phyloP scores from a whole-genome alignment of 1,140 invertebrate species.

The Papilio polyxenes region DNA sequence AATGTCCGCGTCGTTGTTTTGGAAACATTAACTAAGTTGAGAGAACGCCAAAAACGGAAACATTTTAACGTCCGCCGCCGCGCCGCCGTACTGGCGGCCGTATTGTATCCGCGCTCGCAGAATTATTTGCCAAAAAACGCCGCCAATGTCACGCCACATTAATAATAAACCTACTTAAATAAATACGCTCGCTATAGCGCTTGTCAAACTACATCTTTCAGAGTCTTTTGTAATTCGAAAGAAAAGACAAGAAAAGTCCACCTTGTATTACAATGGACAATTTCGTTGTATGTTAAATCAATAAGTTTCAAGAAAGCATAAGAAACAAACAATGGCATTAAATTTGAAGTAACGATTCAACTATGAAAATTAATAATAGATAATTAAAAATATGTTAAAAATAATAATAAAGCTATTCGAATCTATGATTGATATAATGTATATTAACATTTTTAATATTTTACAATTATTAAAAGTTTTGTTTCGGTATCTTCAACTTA shows the following conservation, averaged over 20 bases:
- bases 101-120: slow-evolving; percentile 60
- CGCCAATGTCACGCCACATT: slow-evolving; percentile 37
- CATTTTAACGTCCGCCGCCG: slow-evolving; percentile 65
- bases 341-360: no score
- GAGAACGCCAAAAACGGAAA: slow-evolving; percentile 74
- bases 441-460: not conserved
- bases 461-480: not conserved
- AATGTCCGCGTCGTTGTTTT: slow-evolving; percentile 73
- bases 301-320: not conserved
- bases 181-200: slow-evolving; percentile 10
- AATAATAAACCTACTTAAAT: slow-evolving; percentile 36
- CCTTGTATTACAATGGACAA: not conserved
- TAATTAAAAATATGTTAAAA: no score
- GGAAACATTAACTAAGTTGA: slow-evolving; percentile 77
- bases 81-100: slow-evolving; percentile 52
- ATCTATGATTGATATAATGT: not conserved
- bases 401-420: not conserved
- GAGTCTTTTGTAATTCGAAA: slow-evolving; percentile 7
- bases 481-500: not conserved
- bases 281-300: not conserved
- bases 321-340: no score
- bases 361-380: no score
- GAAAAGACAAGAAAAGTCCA: not conserved
- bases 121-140: slow-evolving; percentile 68
- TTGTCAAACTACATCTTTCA: slow-evolving; percentile 40